Conservation (phyloP, 2,797 vertebrate species). For the Phalanger gymnotis region DNA sequence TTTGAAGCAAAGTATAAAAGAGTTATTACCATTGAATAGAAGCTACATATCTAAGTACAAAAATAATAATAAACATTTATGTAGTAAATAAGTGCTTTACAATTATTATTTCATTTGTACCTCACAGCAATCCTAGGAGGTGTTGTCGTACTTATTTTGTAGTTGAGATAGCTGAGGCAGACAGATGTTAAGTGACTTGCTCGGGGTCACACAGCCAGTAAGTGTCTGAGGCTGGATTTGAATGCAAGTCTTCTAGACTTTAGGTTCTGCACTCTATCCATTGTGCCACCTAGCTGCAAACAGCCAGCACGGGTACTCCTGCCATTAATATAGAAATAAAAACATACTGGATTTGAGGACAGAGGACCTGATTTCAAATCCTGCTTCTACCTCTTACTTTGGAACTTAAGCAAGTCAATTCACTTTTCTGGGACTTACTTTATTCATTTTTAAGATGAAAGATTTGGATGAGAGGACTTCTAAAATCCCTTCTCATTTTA, state of each 20-base stretch:
- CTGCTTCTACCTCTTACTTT: neutral
- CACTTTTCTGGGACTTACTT: neutral
- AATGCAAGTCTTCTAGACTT: neutral
- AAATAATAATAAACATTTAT: neutral
- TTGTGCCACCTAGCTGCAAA: neutral
- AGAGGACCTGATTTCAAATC: neutral
- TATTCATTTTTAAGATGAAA: neutral
- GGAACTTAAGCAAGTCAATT: neutral
- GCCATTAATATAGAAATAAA: neutral
- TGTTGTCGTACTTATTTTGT: neutral
- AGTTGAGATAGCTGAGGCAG: too few relatives aligned
- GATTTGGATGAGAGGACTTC: neutral
- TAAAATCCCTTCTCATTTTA: neutral
- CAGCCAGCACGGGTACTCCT: neutral
- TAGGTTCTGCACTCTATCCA: neutral
- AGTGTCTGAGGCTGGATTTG: neutral
- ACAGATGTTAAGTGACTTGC: neutral
- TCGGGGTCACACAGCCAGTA: neutral
- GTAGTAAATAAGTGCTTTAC: neutral
- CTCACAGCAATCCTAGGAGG: neutral
- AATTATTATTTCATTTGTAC: neutral
- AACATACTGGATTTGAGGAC: neutral
- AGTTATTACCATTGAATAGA: neutral
- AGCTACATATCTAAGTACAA: neutral
- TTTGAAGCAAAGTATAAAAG: neutral